Evolutionary conservation across 2,113 vertebrate genomes (phyloP), one percentile per base, ranked within the genome.

Genomic region (Psittacus erithacus): DNA sequence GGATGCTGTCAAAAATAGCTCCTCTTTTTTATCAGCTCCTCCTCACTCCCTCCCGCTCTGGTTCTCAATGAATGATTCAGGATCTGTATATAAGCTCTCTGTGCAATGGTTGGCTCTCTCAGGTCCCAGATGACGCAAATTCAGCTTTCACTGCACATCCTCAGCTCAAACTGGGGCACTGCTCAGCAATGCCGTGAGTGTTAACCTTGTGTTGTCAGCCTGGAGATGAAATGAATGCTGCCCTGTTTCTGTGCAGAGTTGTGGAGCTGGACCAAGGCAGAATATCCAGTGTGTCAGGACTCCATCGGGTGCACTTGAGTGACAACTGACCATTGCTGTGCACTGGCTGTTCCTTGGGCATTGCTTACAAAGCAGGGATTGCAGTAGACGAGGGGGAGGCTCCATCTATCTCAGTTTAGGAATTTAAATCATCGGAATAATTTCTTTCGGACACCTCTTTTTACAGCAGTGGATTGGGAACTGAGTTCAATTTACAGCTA

Each of bases 31-130:
- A 94, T 96, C 92, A 65, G 64, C 68, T 67, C 69, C 87, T 92
- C 79, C 64, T 93, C 68, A 3, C 81, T 70, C 65, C 50, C 92
- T 86, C 82, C 82, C n/a, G 41, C 86, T 80, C 60, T 22, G 38
- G 57, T 64, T 92, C 93, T 93, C 49, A 38, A 76, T 96, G 95
- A 98, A 96, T 98, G 96, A 98, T 95, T 97, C 96, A 97, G 70
- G 90, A 96, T 82, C 90, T 92, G 86, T 94, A 38, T 69, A 81
- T 90, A 60, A 94, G 86, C 87, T 92, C 8, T 73, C 71, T 94
- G 84, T 50, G 88, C 92, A 82, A 85, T 33, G 78, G 82, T 76
- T 90, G 76, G 47, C 49, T 85, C 92, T 85, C 59, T 79, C 82
- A 89, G 92, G 92, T 82, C 90, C 93, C 92, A n/a, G 43, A 64